Evolutionary conservation across 2,888 invertebrate genomes (phyloP).

Genomic region (Abrostola tripartita): DNA sequence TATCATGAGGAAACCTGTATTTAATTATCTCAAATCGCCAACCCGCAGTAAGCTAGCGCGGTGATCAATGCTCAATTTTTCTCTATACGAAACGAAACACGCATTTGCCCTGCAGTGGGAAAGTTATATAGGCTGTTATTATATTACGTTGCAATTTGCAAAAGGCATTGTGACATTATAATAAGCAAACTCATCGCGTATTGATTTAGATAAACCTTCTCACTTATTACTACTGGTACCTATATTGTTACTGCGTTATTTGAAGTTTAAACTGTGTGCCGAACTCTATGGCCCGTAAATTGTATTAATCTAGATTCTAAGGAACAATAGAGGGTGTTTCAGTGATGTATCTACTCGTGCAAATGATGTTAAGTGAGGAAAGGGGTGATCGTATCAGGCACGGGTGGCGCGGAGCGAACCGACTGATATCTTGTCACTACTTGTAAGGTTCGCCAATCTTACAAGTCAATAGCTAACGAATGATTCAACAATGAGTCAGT

Average conservation of each 20-base stretch:
- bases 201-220: too few species aligned
- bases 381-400: slow-evolving; percentile 53
- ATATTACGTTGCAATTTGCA: too few species aligned
- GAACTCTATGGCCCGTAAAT: slow-evolving; percentile 26
- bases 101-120: too few species aligned
- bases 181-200: too few species aligned
- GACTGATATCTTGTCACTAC: slow-evolving; percentile 32
- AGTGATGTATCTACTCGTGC: slow-evolving; percentile 40
- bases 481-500: too few species aligned
- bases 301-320: slow-evolving; percentile 40
- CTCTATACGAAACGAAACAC: too few species aligned
- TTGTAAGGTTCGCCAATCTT: slow-evolving; percentile 19
- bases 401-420: slow-evolving; percentile 38
- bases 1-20: too few species aligned
- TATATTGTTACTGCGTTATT: not conserved
- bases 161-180: too few species aligned
- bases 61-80: too few species aligned
- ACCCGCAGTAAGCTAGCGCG: too few species aligned
- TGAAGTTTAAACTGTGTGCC: not conserved
- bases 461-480: slow-evolving; percentile 24
- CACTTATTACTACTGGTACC: not conserved
- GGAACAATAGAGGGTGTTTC: slow-evolving; percentile 41
- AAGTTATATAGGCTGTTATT: too few species aligned
- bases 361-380: slow-evolving; percentile 42
- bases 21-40: too few species aligned